These are phyloP conservation scores for Pagetopsis macropterus DNA, from an alignment of 2,797 vertebrate genomes.

Conservation along the genomic window DNA sequence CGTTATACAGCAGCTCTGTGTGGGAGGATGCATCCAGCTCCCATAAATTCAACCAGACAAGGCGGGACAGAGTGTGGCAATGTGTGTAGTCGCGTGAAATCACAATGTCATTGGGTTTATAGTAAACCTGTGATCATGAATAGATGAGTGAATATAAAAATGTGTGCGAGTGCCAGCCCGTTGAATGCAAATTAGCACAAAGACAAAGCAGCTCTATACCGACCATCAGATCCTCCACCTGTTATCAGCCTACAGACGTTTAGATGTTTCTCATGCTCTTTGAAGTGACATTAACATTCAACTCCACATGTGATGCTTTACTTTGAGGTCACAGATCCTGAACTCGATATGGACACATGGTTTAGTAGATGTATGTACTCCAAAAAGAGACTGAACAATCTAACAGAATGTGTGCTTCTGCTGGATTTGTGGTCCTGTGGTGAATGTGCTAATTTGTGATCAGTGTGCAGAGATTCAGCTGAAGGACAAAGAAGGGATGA, in stretches of 20 bases:
- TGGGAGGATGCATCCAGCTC: conserved; percentile 50
- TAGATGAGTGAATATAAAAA: conserved; percentile 22
- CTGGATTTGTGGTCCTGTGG: background rate
- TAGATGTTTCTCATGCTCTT: conserved; percentile 62
- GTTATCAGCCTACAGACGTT: conserved; percentile 62
- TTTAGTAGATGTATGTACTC: background rate
- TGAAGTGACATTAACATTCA: conserved; percentile 74
- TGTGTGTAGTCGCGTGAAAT: conserved; percentile 49
- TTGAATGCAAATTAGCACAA: conserved; percentile 48
- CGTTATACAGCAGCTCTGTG: conserved; percentile 30
- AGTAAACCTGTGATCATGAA: conserved; percentile 30
- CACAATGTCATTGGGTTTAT: conserved; percentile 20
- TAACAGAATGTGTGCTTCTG: background rate
- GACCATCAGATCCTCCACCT: conserved; percentile 63
- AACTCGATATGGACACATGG: conserved; percentile 7
- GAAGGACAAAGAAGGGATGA: background rate
- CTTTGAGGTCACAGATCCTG: conserved; percentile 14
- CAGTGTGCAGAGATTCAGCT: background rate
- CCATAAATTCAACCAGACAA: conserved; percentile 61
- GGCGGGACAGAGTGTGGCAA: conserved; percentile 41
- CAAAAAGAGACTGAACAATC: no score
- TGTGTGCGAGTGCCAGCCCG: background rate
- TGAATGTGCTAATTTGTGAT: conserved; percentile 11
- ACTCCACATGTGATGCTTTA: conserved; percentile 31
- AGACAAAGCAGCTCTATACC: conserved; percentile 43